phyloP scores from a whole-genome alignment of 1,140 invertebrate genomes.

The Hypothenemus hampei region DNA sequence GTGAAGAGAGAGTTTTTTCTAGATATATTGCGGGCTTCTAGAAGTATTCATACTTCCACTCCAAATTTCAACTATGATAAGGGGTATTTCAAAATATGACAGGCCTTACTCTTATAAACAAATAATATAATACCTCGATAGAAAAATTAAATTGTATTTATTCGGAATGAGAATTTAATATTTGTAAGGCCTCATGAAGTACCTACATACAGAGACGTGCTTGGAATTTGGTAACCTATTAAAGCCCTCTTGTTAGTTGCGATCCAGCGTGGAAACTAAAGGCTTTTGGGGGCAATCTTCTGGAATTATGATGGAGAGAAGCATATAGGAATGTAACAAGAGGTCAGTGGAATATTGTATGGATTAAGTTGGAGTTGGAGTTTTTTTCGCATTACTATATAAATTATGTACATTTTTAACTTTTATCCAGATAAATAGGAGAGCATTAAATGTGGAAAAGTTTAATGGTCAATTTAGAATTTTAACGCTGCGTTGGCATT shows the following conservation, averaged over 20 bases:
- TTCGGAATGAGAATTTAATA: background rate
- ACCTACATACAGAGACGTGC: constrained; percentile 1
- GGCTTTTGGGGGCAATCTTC: constrained; percentile 3
- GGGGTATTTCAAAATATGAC: too few species aligned
- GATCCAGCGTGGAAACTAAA: constrained; percentile 4
- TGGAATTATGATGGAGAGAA: constrained; percentile 3
- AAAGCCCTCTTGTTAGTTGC: constrained; percentile 11
- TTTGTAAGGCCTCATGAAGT: constrained; percentile 1
- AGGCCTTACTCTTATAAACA: too few species aligned
- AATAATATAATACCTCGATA: too few species aligned
- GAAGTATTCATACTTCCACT: too few species aligned
- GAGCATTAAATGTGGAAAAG: background rate
- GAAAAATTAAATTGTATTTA: too few species aligned
- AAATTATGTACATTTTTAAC: background rate
- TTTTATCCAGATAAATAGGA: background rate
- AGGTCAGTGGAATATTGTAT: background rate
- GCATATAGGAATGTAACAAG: background rate
- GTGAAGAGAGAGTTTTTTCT: too few species aligned
- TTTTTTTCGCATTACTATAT: background rate
- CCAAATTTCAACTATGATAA: too few species aligned
- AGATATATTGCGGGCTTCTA: too few species aligned
- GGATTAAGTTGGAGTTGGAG: background rate
- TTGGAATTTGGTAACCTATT: background rate
- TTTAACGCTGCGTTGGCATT: background rate
- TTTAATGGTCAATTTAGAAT: background rate